phyloP scores from a whole-genome alignment of 2,888 invertebrate species.

The Helobdella robusta region DNA sequence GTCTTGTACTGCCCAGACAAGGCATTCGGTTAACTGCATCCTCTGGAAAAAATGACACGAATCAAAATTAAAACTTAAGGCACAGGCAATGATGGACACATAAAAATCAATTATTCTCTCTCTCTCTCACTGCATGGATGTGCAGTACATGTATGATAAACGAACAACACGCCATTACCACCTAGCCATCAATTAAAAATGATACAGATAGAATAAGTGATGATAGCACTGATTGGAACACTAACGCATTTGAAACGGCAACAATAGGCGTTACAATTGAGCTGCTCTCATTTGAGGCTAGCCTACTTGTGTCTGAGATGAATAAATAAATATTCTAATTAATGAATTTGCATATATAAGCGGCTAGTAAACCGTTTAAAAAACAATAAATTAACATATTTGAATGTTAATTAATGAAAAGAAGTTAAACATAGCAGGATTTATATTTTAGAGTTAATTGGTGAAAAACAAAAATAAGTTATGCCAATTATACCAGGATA shows the following conservation, averaged over 20 bases:
- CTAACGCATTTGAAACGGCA: conserved; percentile 21
- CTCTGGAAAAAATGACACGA: too few species aligned
- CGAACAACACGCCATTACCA: too few species aligned
- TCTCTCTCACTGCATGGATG: too few species aligned
- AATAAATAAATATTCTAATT: background rate
- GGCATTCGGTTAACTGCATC: too few species aligned
- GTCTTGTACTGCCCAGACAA: too few species aligned
- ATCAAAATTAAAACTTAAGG: too few species aligned
- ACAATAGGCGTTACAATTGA: conserved; percentile 6
- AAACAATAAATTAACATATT: background rate
- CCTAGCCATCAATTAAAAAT: too few species aligned
- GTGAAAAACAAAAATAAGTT: background rate
- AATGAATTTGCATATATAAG: background rate
- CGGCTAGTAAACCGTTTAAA: background rate
- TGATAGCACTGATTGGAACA: background rate
- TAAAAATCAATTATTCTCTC: too few species aligned
- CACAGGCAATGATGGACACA: too few species aligned
- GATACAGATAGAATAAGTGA: too few species aligned
- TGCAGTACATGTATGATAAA: too few species aligned
- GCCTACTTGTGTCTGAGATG: background rate
- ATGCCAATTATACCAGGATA: background rate
- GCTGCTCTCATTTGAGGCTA: background rate
- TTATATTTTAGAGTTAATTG: background rate
- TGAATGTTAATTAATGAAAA: background rate
- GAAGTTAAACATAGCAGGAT: background rate